A percentile compares a stretch with the other conserved stretches of the same genome.
These are phyloP conservation scores for Meandrina meandrites DNA, from an alignment of 92 coral and sea anemone genomes.

Conservation along the genomic window DNA sequence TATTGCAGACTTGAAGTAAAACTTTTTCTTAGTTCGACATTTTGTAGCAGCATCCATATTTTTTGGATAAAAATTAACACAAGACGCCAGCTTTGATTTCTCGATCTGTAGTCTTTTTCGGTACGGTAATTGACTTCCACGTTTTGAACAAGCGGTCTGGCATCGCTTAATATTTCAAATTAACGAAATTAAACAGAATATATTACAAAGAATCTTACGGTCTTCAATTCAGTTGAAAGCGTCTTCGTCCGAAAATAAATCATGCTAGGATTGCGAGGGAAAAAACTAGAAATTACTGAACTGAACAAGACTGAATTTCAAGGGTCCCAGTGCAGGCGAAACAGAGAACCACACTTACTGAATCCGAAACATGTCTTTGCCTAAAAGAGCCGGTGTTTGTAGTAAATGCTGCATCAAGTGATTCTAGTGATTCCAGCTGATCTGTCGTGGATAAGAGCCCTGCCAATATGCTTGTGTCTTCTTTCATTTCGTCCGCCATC, in stretches of 20 bases:
- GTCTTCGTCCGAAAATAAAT: too few species aligned
- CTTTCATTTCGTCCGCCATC: conserved; percentile 77
- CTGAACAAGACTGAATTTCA: too few species aligned
- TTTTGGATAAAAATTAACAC: too few species aligned
- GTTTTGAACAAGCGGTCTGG: not conserved
- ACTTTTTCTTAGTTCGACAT: too few species aligned
- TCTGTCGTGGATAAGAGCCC: conserved; percentile 76
- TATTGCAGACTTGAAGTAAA: not conserved
- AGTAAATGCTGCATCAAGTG: conserved; percentile 87
- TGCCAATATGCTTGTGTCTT: conserved; percentile 68
- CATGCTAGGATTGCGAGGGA: too few species aligned
- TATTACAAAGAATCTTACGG: too few species aligned
- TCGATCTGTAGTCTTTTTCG: too few species aligned
- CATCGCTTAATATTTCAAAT: not conserved
- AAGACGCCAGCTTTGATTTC: not conserved
- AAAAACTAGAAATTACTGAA: too few species aligned
- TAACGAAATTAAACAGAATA: not conserved
- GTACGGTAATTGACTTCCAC: too few species aligned
- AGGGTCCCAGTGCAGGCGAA: too few species aligned
- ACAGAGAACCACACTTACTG: conserved; percentile 57
- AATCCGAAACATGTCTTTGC: conserved; percentile 66
- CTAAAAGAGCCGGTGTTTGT: conserved; percentile 71
- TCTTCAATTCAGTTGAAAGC: too few species aligned
- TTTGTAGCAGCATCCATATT: too few species aligned
- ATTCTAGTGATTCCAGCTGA: conserved; percentile 70